phyloP scores from a whole-genome alignment of 2,797 vertebrate genomes.

The Fistularia commersonii region DNA sequence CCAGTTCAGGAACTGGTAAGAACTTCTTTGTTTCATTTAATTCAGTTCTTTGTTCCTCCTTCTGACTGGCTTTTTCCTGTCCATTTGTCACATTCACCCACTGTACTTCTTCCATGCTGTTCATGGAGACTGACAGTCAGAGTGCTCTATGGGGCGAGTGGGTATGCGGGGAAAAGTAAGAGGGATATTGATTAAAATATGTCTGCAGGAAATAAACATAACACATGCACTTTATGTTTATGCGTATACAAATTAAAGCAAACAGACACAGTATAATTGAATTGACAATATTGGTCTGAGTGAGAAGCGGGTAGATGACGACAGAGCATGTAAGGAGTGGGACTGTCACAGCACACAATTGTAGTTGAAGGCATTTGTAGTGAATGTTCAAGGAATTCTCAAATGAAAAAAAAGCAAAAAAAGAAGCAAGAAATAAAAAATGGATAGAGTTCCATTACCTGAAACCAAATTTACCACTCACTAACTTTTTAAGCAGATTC shows the following conservation, averaged over 20 bases:
- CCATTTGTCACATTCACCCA: conserved; percentile 22
- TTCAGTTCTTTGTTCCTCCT: conserved; percentile 10
- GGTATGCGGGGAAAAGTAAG: conserved; percentile 7
- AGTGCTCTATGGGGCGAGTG: conserved; percentile 26
- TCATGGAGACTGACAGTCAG: conserved; percentile 38
- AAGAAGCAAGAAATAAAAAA: no score
- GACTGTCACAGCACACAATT: background rate
- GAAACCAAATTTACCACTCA: no score
- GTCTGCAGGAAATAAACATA: conserved; percentile 38
- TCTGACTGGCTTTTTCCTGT: conserved; percentile 17
- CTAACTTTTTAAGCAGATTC: no score
- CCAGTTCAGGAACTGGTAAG: conserved; percentile 34
- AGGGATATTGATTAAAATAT: conserved; percentile 45
- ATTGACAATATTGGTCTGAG: conserved; percentile 39
- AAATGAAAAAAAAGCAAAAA: no score
- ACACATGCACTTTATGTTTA: conserved; percentile 10
- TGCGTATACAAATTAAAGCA: conserved; percentile 23
- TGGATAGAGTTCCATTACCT: no score
- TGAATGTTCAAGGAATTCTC: background rate
- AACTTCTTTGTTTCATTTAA: conserved; percentile 32
- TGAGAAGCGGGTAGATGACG: conserved; percentile 21
- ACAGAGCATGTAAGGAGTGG: background rate
- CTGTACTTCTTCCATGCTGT: conserved; percentile 11
- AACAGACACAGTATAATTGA: conserved; percentile 43
- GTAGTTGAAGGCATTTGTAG: background rate